These are phyloP conservation scores for Drosophila niveifrons DNA, from an alignment of 2,888 invertebrate species.

Conservation along the genomic window DNA sequence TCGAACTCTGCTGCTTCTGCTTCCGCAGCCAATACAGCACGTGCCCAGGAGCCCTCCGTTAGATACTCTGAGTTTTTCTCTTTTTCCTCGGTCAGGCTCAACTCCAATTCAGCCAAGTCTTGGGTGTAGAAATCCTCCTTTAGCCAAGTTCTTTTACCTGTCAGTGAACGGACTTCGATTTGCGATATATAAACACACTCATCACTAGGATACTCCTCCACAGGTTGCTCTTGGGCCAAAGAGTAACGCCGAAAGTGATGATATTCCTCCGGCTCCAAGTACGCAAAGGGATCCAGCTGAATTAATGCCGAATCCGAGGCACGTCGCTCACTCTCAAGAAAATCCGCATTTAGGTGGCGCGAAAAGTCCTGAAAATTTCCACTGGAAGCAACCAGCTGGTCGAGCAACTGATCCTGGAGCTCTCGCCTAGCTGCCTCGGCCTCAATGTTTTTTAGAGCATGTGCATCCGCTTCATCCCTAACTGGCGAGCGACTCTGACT, in stretches of 20 bases:
- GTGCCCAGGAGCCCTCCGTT: slow-evolving; percentile 62
- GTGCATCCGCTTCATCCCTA: slow-evolving; percentile 43
- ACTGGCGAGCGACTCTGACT: slow-evolving; percentile 83
- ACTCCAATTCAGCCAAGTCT: slow-evolving; percentile 48
- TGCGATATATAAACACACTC: slow-evolving; percentile 81
- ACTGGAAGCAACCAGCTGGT: slow-evolving; percentile 76
- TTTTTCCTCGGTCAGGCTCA: slow-evolving; percentile 18
- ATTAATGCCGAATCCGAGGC: slow-evolving; percentile 84
- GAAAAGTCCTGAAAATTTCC: slow-evolving; percentile 82
- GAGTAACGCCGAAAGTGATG: slow-evolving; percentile 84
- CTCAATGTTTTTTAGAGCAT: slow-evolving; percentile 64
- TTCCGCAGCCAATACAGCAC: slow-evolving; percentile 71
- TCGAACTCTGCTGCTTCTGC: slow-evolving; percentile 73
- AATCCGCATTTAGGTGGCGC: slow-evolving; percentile 71
- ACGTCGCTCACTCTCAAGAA: slow-evolving; percentile 82
- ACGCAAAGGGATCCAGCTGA: slow-evolving; percentile 55
- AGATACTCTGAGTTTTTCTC: slow-evolving; percentile 13
- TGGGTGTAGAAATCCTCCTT: slow-evolving; percentile 77
- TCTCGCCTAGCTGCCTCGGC: slow-evolving; percentile 67
- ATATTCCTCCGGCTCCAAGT: slow-evolving; percentile 84
- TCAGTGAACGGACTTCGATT: slow-evolving; percentile 77
- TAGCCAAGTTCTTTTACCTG: slow-evolving; percentile 79
- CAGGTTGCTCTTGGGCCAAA: slow-evolving; percentile 80
- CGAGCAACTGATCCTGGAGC: slow-evolving; percentile 77
- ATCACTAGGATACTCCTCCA: slow-evolving; percentile 83